Evolutionary conservation across 1,140 invertebrate genomes (phyloP), one percentile per base, ranked within the genome.

Genomic region (Anadara kagoshimensis): DNA sequence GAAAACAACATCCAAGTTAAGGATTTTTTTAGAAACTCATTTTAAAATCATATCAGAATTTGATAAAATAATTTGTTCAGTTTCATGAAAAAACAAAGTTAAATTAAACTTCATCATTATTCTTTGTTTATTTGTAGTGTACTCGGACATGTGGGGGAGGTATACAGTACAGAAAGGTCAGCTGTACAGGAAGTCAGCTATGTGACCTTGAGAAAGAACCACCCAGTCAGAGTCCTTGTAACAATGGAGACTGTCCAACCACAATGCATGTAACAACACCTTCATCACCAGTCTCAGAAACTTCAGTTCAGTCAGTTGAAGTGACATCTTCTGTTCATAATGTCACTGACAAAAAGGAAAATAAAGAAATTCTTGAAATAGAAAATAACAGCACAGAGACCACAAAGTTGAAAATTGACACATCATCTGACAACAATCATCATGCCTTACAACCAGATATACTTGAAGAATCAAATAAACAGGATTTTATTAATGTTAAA

Each of bases 131-230:
- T 49, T 83, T 81, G 1, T 75, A 89, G 86, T 89, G 88, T 66
- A 83, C 85, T 11, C 67, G 79, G 53, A 73, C 65, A 0, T 88
- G 86, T 72, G 80, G 82, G 41, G 83, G 81, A 43, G 87, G 86
- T 11, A 64, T 83, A 16, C 82, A 86, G 75, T 76, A 73, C 36
- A 78, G 87, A 47, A 83, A 86, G 47, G 83, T 87, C 10, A 71
- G 49, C 11, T 87, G 84, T 72, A 54, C 75, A 5, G 73, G 74
- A 1, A 70, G 72, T 16, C 45, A 73, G 20, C 58, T 47, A 1
- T 85, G 83, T 81, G 73, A 80, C 59, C 59, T 67, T 47, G 72
- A 76, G 16, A 64, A 59, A 16, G 70, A 83, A 75, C 85, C 83
- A 29, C 58, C 61, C 8, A 57, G 62, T 5, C 44, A 86, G 43